A percentile compares a stretch with the other conserved stretches of the same genome.
These are phyloP conservation scores for Drosophila affinis DNA, from an alignment of 2,888 invertebrate genomes.

Conservation along the genomic window DNA sequence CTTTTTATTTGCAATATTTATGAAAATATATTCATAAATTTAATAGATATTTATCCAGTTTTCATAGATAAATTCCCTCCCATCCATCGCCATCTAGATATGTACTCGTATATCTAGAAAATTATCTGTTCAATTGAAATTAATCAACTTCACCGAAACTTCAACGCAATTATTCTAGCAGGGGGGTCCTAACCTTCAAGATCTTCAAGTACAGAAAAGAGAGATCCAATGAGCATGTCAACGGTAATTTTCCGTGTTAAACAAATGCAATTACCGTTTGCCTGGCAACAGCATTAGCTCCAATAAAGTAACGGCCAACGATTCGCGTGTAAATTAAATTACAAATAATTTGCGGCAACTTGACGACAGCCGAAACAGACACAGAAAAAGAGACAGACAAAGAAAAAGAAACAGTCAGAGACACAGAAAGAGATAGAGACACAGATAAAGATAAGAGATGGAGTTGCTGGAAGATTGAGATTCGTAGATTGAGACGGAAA, in stretches of 20 bases:
- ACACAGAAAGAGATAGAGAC: background rate
- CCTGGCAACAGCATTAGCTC: conserved; percentile 34
- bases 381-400: no score
- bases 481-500: background rate
- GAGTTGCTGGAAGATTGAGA: background rate
- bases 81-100: conserved; percentile 1
- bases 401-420: background rate
- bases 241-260: conserved; percentile 66
- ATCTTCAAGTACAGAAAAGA: conserved; percentile 22
- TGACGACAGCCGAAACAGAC: conserved; percentile 52
- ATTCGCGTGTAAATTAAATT: conserved; percentile 73
- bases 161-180: conserved; percentile 46
- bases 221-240: conserved; percentile 62
- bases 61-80: background rate
- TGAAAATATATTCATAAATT: conserved; percentile 4
- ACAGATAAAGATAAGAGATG: background rate
- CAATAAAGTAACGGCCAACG: conserved; percentile 49
- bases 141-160: conserved; percentile 46
- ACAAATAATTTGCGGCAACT: conserved; percentile 62
- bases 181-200: conserved; percentile 66
- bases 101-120: conserved; percentile 10
- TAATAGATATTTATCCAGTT: conserved; percentile 11
- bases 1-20: background rate
- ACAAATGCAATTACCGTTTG: conserved; percentile 64
- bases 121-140: conserved; percentile 47